Evolutionary conservation across 2,888 invertebrate species (phyloP), one percentile per base, ranked within the genome.

Genomic region (Dicyrtomina minuta): DNA sequence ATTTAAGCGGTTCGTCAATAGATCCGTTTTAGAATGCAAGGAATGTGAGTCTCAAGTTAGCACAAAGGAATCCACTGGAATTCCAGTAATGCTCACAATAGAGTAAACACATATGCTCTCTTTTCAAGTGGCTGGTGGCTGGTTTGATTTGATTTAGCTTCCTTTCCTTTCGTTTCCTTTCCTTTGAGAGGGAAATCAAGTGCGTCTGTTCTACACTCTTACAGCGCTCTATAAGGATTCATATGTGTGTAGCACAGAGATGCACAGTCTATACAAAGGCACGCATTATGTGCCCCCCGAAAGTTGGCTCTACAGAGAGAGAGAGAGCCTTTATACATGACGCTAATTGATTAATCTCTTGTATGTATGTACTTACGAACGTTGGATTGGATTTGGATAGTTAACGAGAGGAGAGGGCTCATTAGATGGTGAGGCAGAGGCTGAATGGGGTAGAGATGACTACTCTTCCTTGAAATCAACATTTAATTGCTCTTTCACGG

Each of bases 401-500:
- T 43, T 72, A 68, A 72, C 65, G 60, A 68, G 69, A 49, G 68
- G 65, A 51, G 68, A 70, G 53, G 69, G 69, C 66, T 70, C 72
- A 66, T 68, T 75, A 56, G 73, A 75, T 59, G 78, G 74, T 44
- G 70, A 70, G 46, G 75, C 72, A 0, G 69, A 49, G 43, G 62
- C 74, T 59, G 71, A 75, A 55, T 78, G 76, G 76, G 78, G 76
- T 60, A 72, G 68, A 43, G 72, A 72, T 44, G 72, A 75, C 68
- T 71, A 67, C 41, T 67, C 71, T 66, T 72, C 73, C 49, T 65
- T 78, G 64, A 72, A 75, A 64, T 74, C 75, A 66, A 74, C 69
- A 68, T 77, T 77, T 77, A 77, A 78, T 77, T 76, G 71, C 71
- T 75, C 76, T 66, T 70, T 72, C 62, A 69, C 70, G 24, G 66